These are phyloP conservation scores for Hydra vulgaris DNA, from an alignment of 30 jellyfish, hydroid and myxozoan genomes.

Conservation along the genomic window DNA sequence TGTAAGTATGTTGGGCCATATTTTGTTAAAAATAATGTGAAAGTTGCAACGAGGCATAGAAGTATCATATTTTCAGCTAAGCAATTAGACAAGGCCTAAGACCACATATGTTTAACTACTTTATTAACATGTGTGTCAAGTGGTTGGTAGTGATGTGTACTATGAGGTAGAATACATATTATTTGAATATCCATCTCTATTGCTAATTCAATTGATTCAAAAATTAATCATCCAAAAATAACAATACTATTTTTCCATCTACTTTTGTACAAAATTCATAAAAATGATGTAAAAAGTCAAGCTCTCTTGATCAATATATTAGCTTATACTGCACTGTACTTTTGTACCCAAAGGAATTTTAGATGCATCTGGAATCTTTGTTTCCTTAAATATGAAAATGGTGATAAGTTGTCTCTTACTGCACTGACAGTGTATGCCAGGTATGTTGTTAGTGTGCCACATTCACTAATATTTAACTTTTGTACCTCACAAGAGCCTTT, in stretches of 20 bases:
- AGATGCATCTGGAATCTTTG: not conserved
- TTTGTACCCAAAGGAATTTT: not conserved
- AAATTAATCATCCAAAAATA: too few species aligned
- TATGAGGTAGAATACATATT: too few species aligned
- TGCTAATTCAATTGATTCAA: too few species aligned
- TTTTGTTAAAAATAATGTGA: too few species aligned
- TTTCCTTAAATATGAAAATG: not conserved
- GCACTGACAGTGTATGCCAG: not conserved
- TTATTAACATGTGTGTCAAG: too few species aligned
- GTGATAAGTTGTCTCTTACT: not conserved
- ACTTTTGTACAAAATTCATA: not conserved
- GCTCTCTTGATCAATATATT: not conserved
- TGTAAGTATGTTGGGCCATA: too few species aligned
- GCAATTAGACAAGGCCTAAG: too few species aligned
- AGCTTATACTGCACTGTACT: not conserved
- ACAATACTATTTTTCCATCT: not conserved
- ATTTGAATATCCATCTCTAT: too few species aligned
- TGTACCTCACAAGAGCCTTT: not conserved
- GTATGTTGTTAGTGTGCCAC: not conserved
- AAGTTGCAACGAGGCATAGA: too few species aligned
- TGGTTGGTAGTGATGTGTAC: too few species aligned
- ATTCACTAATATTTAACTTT: not conserved
- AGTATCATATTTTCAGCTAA: too few species aligned
- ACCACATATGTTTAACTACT: too few species aligned
- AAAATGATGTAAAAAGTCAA: not conserved